Base-by-base conservation (phyloP, 2,113 vertebrate species). In the Colossoma macropomum region DNA sequence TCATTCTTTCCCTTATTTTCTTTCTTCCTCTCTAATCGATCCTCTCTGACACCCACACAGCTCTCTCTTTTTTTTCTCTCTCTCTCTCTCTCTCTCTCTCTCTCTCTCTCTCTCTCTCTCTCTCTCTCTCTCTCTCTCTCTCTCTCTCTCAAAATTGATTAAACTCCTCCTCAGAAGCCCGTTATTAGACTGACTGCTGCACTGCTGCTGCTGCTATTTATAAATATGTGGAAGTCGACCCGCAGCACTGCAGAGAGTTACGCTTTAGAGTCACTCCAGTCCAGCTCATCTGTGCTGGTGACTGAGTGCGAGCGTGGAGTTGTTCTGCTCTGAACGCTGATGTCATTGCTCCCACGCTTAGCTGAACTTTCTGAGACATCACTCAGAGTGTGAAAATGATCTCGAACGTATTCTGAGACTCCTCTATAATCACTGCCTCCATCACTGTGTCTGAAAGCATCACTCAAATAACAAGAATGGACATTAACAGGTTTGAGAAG, bases 161-260 rank as follows among this genome's bases (percentile, higher is more conserved):
- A 52, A 52, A 52, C 50, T 17, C 50, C 16, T 52, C 50, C 50
- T 17, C 50, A 52, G 16, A 52, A 17, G 50, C 10, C 15, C 1
- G 50, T 52, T 15, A 17, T 15, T 52, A 19, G 50, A 17, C 15
- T 4, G 50, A 52, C 10, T 65, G 62, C 2, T n/a, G 62, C 30
- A 60, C 15, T 15, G 45, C 15, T 66, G 70, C 41, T 45, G 4
- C 62, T 77, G 72, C 81, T 82, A 82, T 82, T 82, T 77, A 69
- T 82, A 82, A 69, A 45, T n/a, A 19, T 25, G 19, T 27, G 38
- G 32, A 23, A 75, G 70, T 7, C 45, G 13, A 52, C 59, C n/a
- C 56, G 25, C 30, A 76, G 50, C 32, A n/a, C 63, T 60, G 48
- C 62, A 48, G 30, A 52, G 59, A 59, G 41, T 66, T 50, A 41